Base-by-base conservation (phyloP, 1,140 invertebrate genomes). In the Bacillus rossius region DNA sequence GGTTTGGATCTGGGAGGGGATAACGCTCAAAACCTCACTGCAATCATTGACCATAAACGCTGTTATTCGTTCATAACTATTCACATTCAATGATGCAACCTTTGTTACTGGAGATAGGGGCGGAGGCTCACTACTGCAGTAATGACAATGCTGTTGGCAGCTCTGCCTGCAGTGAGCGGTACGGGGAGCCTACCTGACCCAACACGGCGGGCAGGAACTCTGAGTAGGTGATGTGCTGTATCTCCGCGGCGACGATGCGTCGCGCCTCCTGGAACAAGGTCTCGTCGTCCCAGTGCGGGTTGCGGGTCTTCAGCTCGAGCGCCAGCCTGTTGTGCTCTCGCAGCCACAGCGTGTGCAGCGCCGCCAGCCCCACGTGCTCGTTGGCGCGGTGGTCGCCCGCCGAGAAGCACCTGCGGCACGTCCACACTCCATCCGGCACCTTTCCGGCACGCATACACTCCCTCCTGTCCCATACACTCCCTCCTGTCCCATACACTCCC, bases 181-280 rank as follows among this genome's bases (percentile, higher is more conserved):
- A n/a, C n/a, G n/a, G n/a, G n/a, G n/a, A n/a, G n/a, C n/a, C n/a
- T 34, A 57, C 55, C 61, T 77, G 72, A 71, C 80, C 81, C 1
- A 84, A 64, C 23, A 84, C 65, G 13, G 77, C 59, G 0, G 83
- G 83, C 25, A 85, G 66, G 67, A 77, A 85, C 66, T 85, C 83
- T 26, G 75, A 73, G 64, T 79, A 86, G 5, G 75, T 81, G 38
- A 86, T 81, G 55, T 77, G 76, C 65, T 86, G 84, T 50, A 83
- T 71, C 56, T 75, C 63, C 26, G 82, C 82, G 0, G 73, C 75
- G 4, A 83, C 71, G 41, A 84, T 77, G 61, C 73, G 70, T 43
- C 81, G 60, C 2, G 78, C 71, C 67, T 84, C 82, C 65, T 76
- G 72, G 63, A 72, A 80, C 7, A 79, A 51, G 2, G 68, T 64